Evolutionary conservation across 2,113 vertebrate species (phyloP), one percentile per base, ranked within the genome.

Genomic region (Pungitius pungitius): DNA sequence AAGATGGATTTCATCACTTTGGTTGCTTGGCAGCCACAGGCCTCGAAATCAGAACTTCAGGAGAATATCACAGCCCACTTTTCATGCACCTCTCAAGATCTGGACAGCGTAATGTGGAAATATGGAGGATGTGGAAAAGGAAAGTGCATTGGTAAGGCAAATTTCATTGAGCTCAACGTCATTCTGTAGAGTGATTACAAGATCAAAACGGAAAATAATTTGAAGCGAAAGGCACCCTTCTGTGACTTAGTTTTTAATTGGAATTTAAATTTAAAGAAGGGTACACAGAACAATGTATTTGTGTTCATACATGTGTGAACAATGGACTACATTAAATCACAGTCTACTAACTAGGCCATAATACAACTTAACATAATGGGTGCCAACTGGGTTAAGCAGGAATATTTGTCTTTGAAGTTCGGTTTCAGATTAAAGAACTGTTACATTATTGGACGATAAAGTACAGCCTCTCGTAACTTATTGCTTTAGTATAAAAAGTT

Each of bases 261-360:
- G 76, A 86, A 82, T 82, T 81, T 40, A 83, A 90, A 82, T 35
- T n/a, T n/a, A n/a, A n/a, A 73, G 63, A 64, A 61, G 43, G 3
- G 73, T 85, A 88, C 90, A 91, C 80, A 80, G 79, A 87, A 82
- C 68, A 77, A 90, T 77, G 64, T 58, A 72, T 87, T 47, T 68
- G 77, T 77, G 71, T 64, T 73, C 75, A 85, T 73, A 85, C 55
- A 80, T 85, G 72, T 88, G 83, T 83, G 82, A 69, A 83, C 75
- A 89, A 82, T 81, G 58, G 70, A 64, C 81, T 73, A 80, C 60
- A 75, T 85, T 83, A 73, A 83, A 89, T 89, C 80, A 88, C 37
- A 73, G 78, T 55, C 61, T 52, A 76, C 47, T 83, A 85, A 82
- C 72, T 37, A 52, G 73, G 51, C 54, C 33, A 15, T 78, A 73